Base-by-base conservation (phyloP, 2,888 invertebrate genomes). In the Eledona agricola region DNA sequence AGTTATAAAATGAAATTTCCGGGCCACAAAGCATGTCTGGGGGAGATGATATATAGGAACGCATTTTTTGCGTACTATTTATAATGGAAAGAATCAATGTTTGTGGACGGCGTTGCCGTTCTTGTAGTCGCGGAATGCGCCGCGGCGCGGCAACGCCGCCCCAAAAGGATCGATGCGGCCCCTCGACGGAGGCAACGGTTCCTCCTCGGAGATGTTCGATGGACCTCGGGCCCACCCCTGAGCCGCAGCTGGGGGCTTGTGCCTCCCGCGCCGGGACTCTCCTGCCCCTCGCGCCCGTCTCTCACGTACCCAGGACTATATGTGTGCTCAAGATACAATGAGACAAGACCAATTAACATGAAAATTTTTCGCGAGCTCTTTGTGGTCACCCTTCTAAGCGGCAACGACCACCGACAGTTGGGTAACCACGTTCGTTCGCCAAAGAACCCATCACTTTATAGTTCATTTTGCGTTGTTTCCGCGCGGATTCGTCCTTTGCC, bases 1-100 rank as follows among this genome's bases (percentile, higher is more conserved):
- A 76, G 75, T 76, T 75, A 73, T 75, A 74, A 76, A 76, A 75
- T 74, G 75, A 74, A 74, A 75, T 75, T 75, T 75, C 75, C 75
- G 74, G 72, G 71, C 74, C 74, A 74, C 75, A 75, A 74, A 74
- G 73, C 74, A 73, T 70, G 73, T 74, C 72, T 72, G 67, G 63
- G 66, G 70, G 69, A 70, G 72, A 76, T 76, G 76, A 76, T 74
- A 74, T 76, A 76, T 76, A 74, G 75, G 73, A 75, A 75, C 75
- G 75, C 74, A 75, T 76, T 76, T 76, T 76, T 75, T 74, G 74
- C 74, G 73, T 75, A 75, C 73, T 75, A 75, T 75, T 75, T 75
- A 75, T 76, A 74, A 75, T 75, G 74, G 73, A 74, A 75, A 75
- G 74, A 75, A 76, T 76, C 75, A 74, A 75, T 75, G 74, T 75